Conservation (phyloP, 2,888 invertebrate genomes). For the Hirtodrosophila trivittata region DNA sequence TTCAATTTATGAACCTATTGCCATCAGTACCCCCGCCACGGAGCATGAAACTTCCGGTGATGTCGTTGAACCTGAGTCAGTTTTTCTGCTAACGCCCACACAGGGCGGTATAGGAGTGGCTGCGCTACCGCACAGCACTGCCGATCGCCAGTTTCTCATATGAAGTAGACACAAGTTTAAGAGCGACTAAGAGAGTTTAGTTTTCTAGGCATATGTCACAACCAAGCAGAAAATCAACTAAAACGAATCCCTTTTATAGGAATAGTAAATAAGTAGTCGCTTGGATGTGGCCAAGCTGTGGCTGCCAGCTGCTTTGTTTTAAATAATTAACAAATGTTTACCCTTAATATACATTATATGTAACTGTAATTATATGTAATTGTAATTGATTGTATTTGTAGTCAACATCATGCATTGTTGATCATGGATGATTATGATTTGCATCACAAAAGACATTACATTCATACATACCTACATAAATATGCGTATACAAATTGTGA, state of each 20-base stretch:
- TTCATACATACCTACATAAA: constrained; percentile 34
- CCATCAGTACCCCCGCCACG: constrained; percentile 56
- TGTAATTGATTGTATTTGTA: constrained; percentile 42
- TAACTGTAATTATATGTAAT: constrained; percentile 36
- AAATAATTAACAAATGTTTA: constrained; percentile 76
- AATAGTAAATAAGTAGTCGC: constrained; percentile 32
- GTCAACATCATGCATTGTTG: constrained; percentile 26
- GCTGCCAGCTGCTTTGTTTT: constrained; percentile 72
- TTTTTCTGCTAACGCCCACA: constrained; percentile 81
- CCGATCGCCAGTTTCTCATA: constrained; percentile 69
- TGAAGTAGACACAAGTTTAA: constrained; percentile 35
- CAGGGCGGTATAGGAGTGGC: constrained; percentile 83
- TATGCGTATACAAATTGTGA: constrained; percentile 75
- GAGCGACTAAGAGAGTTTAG: constrained; percentile 36
- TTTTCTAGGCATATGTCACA: constrained; percentile 37
- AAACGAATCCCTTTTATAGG: constrained; percentile 12
- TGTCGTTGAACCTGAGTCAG: constrained; percentile 62
- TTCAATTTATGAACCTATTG: constrained; percentile 82
- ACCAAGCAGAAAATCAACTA: constrained; percentile 29
- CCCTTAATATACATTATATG: constrained; percentile 54
- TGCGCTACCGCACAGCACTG: constrained; percentile 76
- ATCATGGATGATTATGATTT: constrained; percentile 35
- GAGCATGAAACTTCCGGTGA: constrained; percentile 35
- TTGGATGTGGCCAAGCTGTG: constrained; percentile 49
- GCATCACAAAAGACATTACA: constrained; percentile 27